Conservation (phyloP, 2,797 vertebrate species). For the Valencia hispanica region DNA sequence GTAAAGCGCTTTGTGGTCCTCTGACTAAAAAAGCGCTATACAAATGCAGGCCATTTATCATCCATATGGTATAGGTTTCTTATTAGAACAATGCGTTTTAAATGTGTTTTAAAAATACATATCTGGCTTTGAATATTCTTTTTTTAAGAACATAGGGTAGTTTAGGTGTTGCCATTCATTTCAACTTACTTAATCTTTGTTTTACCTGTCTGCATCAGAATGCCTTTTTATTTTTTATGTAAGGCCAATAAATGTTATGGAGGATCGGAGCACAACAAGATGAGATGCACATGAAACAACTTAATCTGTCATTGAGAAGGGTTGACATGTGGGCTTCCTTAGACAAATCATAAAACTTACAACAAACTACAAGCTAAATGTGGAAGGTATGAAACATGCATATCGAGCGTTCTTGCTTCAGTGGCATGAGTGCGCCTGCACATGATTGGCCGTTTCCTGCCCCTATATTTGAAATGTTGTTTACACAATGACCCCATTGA, state of each 20-base stretch:
- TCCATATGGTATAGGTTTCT: too few species aligned
- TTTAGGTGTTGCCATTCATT: not conserved
- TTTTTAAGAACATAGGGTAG: not conserved
- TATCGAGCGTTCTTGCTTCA: not conserved
- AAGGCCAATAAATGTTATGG: not conserved
- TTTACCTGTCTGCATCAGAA: not conserved
- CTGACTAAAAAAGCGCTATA: too few species aligned
- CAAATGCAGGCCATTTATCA: too few species aligned
- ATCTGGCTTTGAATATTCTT: not conserved
- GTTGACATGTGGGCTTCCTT: not conserved
- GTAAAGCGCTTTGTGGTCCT: too few species aligned
- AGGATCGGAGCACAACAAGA: not conserved
- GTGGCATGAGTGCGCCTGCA: not conserved
- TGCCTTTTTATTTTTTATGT: not conserved
- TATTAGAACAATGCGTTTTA: too few species aligned
- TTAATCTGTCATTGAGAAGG: not conserved
- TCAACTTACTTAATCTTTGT: not conserved
- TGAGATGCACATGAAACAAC: not conserved
- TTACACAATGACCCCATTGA: not conserved
- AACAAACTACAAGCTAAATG: constrained; percentile 13
- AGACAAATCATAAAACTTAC: constrained; percentile 9
- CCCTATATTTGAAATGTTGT: constrained; percentile 11
- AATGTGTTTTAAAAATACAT: too few species aligned
- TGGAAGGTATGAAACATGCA: not conserved
- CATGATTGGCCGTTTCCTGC: not conserved